phyloP scores from a whole-genome alignment of 1,140 invertebrate species.

The Melipona quadrifasciata region DNA sequence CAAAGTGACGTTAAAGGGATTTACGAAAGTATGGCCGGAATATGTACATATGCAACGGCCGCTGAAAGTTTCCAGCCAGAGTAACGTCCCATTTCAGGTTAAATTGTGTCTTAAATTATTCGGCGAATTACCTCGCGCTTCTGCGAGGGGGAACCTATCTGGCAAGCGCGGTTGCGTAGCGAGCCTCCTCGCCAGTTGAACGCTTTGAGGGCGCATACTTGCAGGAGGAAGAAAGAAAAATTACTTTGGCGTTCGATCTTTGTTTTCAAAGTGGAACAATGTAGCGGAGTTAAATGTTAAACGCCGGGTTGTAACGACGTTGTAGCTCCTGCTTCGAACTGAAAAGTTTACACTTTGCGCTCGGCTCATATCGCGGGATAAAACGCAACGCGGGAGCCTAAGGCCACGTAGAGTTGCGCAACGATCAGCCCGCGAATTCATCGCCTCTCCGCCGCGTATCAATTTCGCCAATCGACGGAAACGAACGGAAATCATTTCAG shows the following conservation, averaged over 20 bases:
- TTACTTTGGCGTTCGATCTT: no score
- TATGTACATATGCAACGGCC: neutral
- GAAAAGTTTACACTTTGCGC: neutral
- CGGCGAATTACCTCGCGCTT: neutral
- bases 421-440: neutral
- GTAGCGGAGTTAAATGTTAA: no score
- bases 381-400: neutral
- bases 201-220: no score
- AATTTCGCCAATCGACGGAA: slow-evolving; percentile 8
- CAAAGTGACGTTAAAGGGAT: neutral
- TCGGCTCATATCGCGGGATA: neutral
- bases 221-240: no score
- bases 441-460: neutral
- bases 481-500: slow-evolving; percentile 2
- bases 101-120: neutral
- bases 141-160: no score
- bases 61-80: neutral
- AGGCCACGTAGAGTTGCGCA: neutral
- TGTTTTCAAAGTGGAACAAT: no score
- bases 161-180: no score
- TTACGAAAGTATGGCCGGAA: neutral
- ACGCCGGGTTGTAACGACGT: no score
- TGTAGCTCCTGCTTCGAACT: neutral
- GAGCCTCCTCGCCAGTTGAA: no score
- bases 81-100: neutral